Evolutionary conservation across 2,888 invertebrate species (phyloP).

Genomic region (Cosmopolites sordidus): DNA sequence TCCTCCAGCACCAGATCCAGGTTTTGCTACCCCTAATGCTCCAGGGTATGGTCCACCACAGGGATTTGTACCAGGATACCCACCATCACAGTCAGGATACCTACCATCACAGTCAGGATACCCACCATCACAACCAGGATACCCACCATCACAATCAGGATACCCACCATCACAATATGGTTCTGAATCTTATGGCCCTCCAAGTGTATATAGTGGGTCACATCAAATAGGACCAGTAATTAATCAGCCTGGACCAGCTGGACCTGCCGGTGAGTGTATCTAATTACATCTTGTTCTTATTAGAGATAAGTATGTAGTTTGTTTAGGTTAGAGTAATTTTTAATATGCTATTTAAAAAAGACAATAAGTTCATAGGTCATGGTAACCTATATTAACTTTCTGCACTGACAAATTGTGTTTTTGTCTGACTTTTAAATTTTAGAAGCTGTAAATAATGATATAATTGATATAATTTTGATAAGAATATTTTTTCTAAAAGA

Average conservation of each 20-base stretch:
- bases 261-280: background rate
- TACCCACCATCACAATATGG: conserved; percentile 39
- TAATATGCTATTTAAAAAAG: background rate
- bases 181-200: conserved; percentile 2
- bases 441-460: background rate
- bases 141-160: conserved; percentile 39
- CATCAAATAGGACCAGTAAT: conserved; percentile 16
- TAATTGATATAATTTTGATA: background rate
- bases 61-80: conserved; percentile 30
- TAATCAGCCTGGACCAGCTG: background rate
- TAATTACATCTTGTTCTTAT: background rate
- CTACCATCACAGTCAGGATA: conserved; percentile 41
- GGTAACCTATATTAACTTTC: background rate
- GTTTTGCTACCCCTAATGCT: conserved; percentile 34
- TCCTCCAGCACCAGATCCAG: conserved; percentile 33
- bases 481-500: background rate
- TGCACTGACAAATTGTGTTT: background rate
- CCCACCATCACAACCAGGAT: conserved; percentile 32
- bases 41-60: conserved; percentile 36
- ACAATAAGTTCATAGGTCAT: background rate
- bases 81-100: conserved; percentile 28
- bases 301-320: background rate
- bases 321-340: background rate
- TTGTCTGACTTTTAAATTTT: background rate
- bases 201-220: conserved; percentile 10